phyloP scores from a whole-genome alignment of 92 coral and sea anemone genomes.

The Palythoa caribaeorum region DNA sequence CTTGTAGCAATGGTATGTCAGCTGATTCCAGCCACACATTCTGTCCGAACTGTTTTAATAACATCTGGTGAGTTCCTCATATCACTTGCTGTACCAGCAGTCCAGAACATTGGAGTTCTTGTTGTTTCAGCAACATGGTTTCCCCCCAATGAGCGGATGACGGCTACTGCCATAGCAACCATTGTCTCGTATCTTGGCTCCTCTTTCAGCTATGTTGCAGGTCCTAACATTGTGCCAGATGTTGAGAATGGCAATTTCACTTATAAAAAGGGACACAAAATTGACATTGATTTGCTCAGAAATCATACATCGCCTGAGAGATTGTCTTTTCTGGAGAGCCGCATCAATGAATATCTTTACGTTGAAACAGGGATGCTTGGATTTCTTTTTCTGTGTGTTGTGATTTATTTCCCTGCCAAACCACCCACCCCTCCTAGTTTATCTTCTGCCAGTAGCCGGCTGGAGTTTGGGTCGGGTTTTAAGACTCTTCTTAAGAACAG shows the following conservation, averaged over 20 bases:
- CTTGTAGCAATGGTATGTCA: slow-evolving; percentile 79
- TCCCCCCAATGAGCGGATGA: slow-evolving; percentile 95
- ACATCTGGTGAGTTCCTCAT: slow-evolving; percentile 87
- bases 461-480: slow-evolving; percentile 87
- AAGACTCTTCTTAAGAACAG: slow-evolving; percentile 79
- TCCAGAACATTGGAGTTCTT: slow-evolving; percentile 84
- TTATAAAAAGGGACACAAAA: slow-evolving; percentile 74
- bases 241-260: slow-evolving; percentile 82
- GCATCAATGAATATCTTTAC: slow-evolving; percentile 87
- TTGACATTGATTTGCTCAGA: slow-evolving; percentile 74
- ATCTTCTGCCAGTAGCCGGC: slow-evolving; percentile 87
- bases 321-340: slow-evolving; percentile 69
- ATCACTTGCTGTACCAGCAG: slow-evolving; percentile 91
- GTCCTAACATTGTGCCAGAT: slow-evolving; percentile 93
- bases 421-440: slow-evolving; percentile 95
- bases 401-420: slow-evolving; percentile 92
- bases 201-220: slow-evolving; percentile 83
- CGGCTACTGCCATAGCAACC: slow-evolving; percentile 95
- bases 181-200: slow-evolving; percentile 91
- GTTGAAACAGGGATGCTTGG: slow-evolving; percentile 83
- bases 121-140: slow-evolving; percentile 99
- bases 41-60: slow-evolving; percentile 76
- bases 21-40: slow-evolving; percentile 75
- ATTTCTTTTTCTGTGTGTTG: slow-evolving; percentile 73
- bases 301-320: slow-evolving; percentile 73